Evolutionary conservation across 2,888 invertebrate species (phyloP).

Genomic region (Muscina levida): DNA sequence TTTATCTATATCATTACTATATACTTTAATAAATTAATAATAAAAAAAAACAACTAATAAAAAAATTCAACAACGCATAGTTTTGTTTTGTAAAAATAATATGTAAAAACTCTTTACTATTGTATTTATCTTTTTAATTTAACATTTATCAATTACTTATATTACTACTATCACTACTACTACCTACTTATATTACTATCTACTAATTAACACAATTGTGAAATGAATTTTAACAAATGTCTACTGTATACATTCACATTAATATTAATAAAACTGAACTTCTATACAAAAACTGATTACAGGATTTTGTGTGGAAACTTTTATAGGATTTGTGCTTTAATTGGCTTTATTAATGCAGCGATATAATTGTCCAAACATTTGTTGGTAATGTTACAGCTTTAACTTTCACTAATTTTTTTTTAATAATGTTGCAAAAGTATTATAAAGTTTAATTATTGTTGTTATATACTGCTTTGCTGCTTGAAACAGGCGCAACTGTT

Average conservation of each 20-base stretch:
- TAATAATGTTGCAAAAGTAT: no score
- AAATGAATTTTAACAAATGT: constrained; percentile 24
- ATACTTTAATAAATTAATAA: neutral
- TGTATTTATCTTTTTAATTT: neutral
- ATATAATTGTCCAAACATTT: no score
- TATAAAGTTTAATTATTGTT: no score
- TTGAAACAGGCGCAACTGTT: no score
- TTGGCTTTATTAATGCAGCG: constrained; percentile 37
- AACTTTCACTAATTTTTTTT: no score
- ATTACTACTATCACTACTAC: no score
- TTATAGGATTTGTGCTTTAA: constrained; percentile 30
- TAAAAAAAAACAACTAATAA: no score
- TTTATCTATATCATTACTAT: neutral
- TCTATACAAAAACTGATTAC: constrained; percentile 1
- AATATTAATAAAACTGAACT: neutral
- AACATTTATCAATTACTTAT: neutral
- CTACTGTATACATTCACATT: constrained; percentile 2
- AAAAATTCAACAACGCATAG: no score
- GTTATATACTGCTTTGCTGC: no score
- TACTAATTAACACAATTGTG: constrained; percentile 47
- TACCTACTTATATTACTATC: constrained; percentile 45
- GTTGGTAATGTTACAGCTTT: no score
- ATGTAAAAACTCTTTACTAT: neutral
- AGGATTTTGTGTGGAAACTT: constrained; percentile 9
- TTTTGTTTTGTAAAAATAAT: neutral